Percentiles rank a stretch among this genome's conserved stretches.
Conservation (phyloP, 2,113 vertebrate species). For the Mustelus asterias region DNA sequence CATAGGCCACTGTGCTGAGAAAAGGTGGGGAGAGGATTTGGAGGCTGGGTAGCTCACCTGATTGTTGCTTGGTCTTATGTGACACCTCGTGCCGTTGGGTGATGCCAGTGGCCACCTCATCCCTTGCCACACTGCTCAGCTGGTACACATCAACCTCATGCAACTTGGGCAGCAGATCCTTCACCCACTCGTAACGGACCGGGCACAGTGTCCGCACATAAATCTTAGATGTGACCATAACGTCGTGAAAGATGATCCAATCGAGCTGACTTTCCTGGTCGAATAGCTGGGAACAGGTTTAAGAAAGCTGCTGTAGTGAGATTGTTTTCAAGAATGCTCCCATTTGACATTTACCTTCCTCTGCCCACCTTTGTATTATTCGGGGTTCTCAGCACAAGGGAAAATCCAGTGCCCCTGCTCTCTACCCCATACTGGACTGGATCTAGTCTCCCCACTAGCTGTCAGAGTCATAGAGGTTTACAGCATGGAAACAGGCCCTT, state of each 20-base stretch:
- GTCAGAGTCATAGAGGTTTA: neutral
- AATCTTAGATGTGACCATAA: constrained; percentile 82
- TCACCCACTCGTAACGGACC: constrained; percentile 88
- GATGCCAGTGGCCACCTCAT: constrained; percentile 82
- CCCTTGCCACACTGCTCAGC: constrained; percentile 81
- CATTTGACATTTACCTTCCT: neutral
- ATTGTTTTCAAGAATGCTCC: neutral
- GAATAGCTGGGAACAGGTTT: constrained; percentile 65
- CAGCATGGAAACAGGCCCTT: no score
- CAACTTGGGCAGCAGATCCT: constrained; percentile 84
- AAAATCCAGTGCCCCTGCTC: neutral
- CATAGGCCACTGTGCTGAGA: neutral
- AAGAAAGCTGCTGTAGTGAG: neutral
- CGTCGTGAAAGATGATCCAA: constrained; percentile 94
- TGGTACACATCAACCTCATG: constrained; percentile 85
- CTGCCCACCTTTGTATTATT: neutral
- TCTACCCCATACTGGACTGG: neutral
- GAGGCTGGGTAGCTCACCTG: constrained; percentile 54
- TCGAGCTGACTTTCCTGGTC: constrained; percentile 77
- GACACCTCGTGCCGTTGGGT: constrained; percentile 70
- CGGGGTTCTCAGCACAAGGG: neutral
- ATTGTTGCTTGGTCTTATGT: constrained; percentile 66
- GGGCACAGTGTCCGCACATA: constrained; percentile 86
- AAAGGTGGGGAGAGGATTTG: neutral
- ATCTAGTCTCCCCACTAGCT: neutral